Evolutionary conservation across 2,113 vertebrate genomes (phyloP).

Genomic region (Fulica atra): DNA sequence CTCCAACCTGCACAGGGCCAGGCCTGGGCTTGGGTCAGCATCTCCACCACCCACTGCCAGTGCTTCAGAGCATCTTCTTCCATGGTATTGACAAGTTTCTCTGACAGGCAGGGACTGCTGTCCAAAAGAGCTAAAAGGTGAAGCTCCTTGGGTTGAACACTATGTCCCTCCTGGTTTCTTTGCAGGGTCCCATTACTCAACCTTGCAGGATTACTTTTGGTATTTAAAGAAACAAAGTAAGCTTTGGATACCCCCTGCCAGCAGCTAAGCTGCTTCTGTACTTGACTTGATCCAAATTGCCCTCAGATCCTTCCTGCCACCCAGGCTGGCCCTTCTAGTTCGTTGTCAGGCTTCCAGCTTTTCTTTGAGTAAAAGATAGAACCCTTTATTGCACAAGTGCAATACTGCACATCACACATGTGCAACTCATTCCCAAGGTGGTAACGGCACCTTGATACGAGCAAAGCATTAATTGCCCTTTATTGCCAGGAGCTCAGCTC

Average conservation of each 20-base stretch:
- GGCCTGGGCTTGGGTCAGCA: neutral
- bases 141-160: neutral
- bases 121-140: neutral
- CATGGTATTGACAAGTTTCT: neutral
- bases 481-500: neutral
- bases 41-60: neutral
- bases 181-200: neutral
- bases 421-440: neutral
- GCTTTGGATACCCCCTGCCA: neutral
- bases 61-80: neutral
- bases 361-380: neutral
- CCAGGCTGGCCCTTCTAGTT: neutral
- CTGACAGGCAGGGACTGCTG: neutral
- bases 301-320: neutral
- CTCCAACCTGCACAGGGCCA: rapidly evolving
- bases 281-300: neutral
- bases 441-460: neutral
- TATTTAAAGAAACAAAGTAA: neutral
- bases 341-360: neutral
- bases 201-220: neutral
- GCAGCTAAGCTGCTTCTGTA: neutral
- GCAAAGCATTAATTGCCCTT: neutral
- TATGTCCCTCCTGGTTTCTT: neutral
- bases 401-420: neutral
- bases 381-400: neutral